Percentiles rank a stretch among this genome's conserved stretches.
phyloP scores from a whole-genome alignment of 1,140 invertebrate species.

The Ostrea denselamellosa region DNA sequence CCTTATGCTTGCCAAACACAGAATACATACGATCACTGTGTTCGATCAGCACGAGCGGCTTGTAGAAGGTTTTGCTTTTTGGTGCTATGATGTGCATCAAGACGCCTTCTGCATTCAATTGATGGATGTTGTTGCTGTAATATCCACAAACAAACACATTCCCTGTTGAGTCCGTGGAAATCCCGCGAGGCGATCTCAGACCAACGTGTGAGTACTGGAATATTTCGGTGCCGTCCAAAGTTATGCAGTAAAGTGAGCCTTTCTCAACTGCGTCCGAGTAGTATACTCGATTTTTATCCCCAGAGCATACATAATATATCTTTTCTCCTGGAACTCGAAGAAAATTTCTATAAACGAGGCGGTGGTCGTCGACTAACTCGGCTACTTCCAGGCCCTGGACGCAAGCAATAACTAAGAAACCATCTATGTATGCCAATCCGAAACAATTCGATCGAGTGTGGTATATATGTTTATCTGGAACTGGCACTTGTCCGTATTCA shows the following conservation, averaged over 20 bases:
- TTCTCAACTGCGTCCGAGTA: constrained; percentile 47
- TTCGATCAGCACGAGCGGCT: constrained; percentile 49
- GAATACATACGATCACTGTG: constrained; percentile 36
- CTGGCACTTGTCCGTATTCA: constrained; percentile 36
- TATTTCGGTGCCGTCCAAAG: constrained; percentile 50
- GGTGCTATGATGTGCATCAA: constrained; percentile 48
- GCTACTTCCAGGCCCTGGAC: constrained; percentile 38
- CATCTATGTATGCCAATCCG: constrained; percentile 48
- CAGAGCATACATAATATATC: constrained; percentile 44
- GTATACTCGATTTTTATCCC: constrained; percentile 48
- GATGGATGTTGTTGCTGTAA: constrained; percentile 51
- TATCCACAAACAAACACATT: constrained; percentile 51
- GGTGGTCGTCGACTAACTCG: constrained; percentile 45
- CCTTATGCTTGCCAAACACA: constrained; percentile 49
- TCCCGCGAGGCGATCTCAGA: constrained; percentile 43
- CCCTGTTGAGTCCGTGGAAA: constrained; percentile 38
- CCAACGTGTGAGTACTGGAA: constrained; percentile 42
- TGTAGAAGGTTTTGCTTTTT: constrained; percentile 45
- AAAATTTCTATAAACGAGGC: constrained; percentile 22
- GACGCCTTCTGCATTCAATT: constrained; percentile 46
- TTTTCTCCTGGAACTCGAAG: constrained; percentile 39
- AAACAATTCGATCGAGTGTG: constrained; percentile 46
- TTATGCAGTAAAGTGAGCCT: constrained; percentile 44
- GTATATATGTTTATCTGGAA: constrained; percentile 31
- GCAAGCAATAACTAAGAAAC: constrained; percentile 45